Conservation (phyloP, 1,140 invertebrate species). For the Carposina sasakii region DNA sequence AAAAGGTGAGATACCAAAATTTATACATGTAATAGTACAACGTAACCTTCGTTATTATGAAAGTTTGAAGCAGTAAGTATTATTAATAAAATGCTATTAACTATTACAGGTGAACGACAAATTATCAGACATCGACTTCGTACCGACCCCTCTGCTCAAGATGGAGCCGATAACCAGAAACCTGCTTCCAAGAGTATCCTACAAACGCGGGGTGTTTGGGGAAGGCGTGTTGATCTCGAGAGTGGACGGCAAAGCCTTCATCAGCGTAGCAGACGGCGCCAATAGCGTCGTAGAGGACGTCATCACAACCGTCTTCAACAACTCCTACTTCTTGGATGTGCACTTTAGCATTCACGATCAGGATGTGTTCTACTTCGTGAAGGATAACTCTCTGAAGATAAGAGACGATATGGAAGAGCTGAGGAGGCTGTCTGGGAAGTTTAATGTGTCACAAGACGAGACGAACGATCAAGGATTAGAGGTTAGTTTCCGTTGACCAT, state of each 20-base stretch:
- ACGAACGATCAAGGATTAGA: slow-evolving; percentile 83
- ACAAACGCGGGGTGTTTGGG: slow-evolving; percentile 88
- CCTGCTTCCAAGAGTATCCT: slow-evolving; percentile 84
- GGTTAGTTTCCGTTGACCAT: too few relatives aligned
- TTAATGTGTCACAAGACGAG: slow-evolving; percentile 95
- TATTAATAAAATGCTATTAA: slow-evolving; percentile 1
- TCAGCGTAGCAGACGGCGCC: slow-evolving; percentile 88
- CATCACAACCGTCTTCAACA: slow-evolving; percentile 94
- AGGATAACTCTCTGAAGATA: slow-evolving; percentile 89
- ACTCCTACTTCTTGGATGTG: slow-evolving; percentile 92
- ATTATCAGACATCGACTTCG: slow-evolving; percentile 86
- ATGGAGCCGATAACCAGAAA: slow-evolving; percentile 88
- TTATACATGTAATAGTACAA: too few relatives aligned
- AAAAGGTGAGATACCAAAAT: slow-evolving; percentile 80
- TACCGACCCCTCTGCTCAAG: slow-evolving; percentile 85
- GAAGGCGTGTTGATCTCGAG: slow-evolving; percentile 91
- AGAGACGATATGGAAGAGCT: slow-evolving; percentile 92
- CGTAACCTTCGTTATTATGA: too few relatives aligned
- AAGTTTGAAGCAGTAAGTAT: too few relatives aligned
- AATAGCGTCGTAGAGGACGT: slow-evolving; percentile 93
- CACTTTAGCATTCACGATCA: slow-evolving; percentile 94
- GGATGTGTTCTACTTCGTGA: slow-evolving; percentile 96
- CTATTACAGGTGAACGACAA: slow-evolving; percentile 80
- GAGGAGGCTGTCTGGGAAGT: slow-evolving; percentile 87
- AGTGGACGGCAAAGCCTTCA: slow-evolving; percentile 83